A percentile compares a stretch with the other conserved stretches of the same genome.
phyloP scores from a whole-genome alignment of 2,797 vertebrate genomes.

The Sebastiscus tertius region DNA sequence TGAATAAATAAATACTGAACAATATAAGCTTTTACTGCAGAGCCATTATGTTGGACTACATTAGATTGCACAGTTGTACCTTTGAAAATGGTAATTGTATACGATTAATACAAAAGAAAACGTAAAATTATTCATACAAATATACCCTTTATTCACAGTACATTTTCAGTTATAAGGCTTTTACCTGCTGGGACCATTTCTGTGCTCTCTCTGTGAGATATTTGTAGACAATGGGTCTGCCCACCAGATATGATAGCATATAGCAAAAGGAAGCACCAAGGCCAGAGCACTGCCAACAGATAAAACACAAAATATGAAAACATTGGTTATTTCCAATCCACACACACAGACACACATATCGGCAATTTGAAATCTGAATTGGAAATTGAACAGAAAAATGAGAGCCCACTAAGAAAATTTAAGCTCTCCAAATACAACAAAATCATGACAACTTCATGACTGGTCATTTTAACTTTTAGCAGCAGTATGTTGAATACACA shows the following conservation, averaged over 20 bases:
- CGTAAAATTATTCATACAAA: background rate
- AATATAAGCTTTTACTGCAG: background rate
- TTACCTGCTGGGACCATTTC: conserved; percentile 98
- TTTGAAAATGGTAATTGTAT: background rate
- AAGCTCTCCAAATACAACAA: background rate
- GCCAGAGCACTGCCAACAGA: conserved; percentile 90
- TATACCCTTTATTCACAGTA: background rate
- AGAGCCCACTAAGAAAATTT: background rate
- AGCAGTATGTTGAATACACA: background rate
- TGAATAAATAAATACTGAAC: background rate
- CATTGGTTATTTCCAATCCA: background rate
- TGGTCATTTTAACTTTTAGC: background rate
- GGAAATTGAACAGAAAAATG: background rate
- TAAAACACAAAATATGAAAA: background rate
- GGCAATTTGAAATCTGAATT: background rate
- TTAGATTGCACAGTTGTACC: background rate
- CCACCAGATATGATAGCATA: conserved; percentile 96
- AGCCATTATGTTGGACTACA: background rate
- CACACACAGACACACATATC: background rate
- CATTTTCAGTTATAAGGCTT: background rate
- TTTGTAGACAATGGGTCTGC: conserved; percentile 95
- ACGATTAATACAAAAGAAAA: background rate
- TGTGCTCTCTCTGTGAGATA: conserved; percentile 95
- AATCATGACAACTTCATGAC: background rate
- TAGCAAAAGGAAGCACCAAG: conserved; percentile 98